Conservation (phyloP, 1,140 invertebrate species). For the Pygmarrhopalites habei region DNA sequence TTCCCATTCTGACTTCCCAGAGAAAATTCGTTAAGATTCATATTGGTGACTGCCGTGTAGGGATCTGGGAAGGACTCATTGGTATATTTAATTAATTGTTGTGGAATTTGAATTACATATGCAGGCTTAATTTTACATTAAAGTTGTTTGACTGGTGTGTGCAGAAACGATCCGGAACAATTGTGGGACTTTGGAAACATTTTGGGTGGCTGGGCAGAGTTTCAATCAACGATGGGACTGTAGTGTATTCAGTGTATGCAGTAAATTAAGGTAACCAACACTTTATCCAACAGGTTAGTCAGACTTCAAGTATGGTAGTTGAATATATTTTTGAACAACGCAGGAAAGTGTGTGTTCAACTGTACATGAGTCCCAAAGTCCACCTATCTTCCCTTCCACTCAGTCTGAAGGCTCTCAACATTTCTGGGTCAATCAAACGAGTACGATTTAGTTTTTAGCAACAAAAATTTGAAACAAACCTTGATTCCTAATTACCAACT, state of each 20-base stretch:
- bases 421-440: slow-evolving; percentile 5
- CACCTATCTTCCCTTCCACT: background rate
- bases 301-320: no score
- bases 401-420: background rate
- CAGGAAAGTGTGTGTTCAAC: slow-evolving; percentile 4
- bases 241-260: background rate
- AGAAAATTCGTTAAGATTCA: background rate
- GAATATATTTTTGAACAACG: no score
- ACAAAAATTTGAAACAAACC: no score
- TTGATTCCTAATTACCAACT: no score
- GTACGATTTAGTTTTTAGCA: no score
- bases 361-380: slow-evolving; percentile 10
- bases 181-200: background rate
- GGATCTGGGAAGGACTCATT: slow-evolving; percentile 5
- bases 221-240: slow-evolving; percentile 12
- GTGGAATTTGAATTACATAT: no score
- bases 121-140: no score
- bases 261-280: no score
- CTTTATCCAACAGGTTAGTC: no score
- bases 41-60: slow-evolving; percentile 6
- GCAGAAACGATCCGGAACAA: background rate
- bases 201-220: slow-evolving; percentile 1
- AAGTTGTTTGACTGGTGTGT: no score
- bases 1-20: background rate
- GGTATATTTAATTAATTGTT: no score